A percentile compares a stretch with the other conserved stretches of the same genome.
Evolutionary conservation across 1,140 invertebrate species (phyloP).

Genomic region (Agrypnia vestita): DNA sequence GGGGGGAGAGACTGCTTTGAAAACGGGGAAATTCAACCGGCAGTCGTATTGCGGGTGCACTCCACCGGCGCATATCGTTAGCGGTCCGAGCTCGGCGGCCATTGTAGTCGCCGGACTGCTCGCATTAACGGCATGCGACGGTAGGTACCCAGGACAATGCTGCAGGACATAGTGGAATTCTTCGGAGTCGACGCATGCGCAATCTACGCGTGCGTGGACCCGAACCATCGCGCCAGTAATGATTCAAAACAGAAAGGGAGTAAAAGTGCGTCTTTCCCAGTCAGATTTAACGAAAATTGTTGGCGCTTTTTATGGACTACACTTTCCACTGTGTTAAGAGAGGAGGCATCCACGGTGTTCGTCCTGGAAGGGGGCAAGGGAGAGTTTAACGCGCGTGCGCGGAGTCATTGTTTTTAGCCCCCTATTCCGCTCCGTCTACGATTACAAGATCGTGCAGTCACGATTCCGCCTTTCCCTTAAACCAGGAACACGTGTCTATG

Average conservation of each 20-base stretch:
- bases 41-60: neutral
- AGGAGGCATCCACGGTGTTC: neutral
- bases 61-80: neutral
- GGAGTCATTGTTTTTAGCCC: slow-evolving; percentile 19
- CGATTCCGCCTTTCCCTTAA: neutral
- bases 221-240: neutral
- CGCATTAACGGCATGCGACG: too few species aligned
- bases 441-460: neutral
- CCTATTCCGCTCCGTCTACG: neutral
- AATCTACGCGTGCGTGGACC: neutral
- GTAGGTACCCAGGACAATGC: neutral
- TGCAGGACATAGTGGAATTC: neutral
- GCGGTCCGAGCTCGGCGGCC: too few species aligned
- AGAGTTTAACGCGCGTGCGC: neutral
- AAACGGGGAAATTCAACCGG: neutral
- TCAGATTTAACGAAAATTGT: neutral
- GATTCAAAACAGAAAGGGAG: neutral
- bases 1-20: neutral
- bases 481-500: slow-evolving; percentile 1
- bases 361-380: neutral
- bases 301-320: neutral
- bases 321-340: neutral
- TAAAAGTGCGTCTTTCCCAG: neutral
- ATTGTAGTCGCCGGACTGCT: too few species aligned
- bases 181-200: too few species aligned